Percentiles rank a stretch among this genome's conserved stretches.
phyloP scores from a whole-genome alignment of 2,797 vertebrate species.

The Ceryle rudis region DNA sequence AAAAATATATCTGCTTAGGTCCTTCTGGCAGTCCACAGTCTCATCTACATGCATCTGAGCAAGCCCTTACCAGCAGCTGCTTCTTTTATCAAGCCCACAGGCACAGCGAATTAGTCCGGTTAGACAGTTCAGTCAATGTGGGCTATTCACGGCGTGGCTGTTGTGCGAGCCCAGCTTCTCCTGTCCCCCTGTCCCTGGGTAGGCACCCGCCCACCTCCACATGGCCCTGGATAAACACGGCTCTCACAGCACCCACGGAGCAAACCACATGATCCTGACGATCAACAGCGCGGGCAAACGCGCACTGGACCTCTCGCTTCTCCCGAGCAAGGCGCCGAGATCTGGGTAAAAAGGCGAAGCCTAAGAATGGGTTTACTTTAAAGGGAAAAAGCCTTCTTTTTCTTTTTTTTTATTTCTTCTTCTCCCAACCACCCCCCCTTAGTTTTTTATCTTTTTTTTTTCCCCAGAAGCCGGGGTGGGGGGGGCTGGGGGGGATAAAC shows the following conservation, averaged over 20 bases:
- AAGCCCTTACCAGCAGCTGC: slow-evolving; percentile 86
- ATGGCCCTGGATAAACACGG: slow-evolving; percentile 81
- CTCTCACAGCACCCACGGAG: slow-evolving; percentile 70
- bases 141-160: slow-evolving; percentile 85
- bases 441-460: too few species aligned
- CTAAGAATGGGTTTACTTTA: neutral
- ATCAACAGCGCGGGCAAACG: slow-evolving; percentile 13
- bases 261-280: slow-evolving; percentile 77
- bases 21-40: slow-evolving; percentile 71
- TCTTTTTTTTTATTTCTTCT: neutral
- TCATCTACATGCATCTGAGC: slow-evolving; percentile 83
- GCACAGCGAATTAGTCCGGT: slow-evolving; percentile 85
- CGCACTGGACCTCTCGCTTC: neutral
- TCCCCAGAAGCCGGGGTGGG: too few species aligned
- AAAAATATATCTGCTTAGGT: slow-evolving; percentile 9
- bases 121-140: slow-evolving; percentile 85
- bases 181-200: slow-evolving; percentile 76
- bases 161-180: slow-evolving; percentile 79
- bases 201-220: slow-evolving; percentile 84
- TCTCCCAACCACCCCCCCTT: rapidly evolving
- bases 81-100: slow-evolving; percentile 88
- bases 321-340: neutral
- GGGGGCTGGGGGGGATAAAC: rapidly evolving
- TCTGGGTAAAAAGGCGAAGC: neutral
- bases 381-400: neutral